Evolutionary conservation across 2,113 vertebrate species (phyloP).

Genomic region (Cnemophilus loriae): DNA sequence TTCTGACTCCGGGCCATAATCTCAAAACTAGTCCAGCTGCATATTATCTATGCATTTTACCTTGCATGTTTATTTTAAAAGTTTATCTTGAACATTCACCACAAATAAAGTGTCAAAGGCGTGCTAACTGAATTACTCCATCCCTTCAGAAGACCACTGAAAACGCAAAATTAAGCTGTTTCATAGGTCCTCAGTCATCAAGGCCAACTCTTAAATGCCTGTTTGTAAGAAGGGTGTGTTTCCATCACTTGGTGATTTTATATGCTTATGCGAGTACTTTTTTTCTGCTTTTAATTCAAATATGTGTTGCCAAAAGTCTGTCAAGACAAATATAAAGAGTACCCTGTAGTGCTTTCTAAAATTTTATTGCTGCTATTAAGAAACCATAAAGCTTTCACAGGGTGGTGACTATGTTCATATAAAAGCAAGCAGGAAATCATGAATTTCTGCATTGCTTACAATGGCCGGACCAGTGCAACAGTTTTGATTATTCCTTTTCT

Average conservation of each 20-base stretch:
- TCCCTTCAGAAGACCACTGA: neutral
- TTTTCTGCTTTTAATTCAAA: neutral
- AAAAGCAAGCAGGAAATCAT: neutral
- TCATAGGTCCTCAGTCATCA: neutral
- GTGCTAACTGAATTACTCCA: neutral
- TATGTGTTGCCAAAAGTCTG: neutral
- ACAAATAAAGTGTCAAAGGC: neutral
- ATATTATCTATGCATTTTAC: neutral
- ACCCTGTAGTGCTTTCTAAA: neutral
- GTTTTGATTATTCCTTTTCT: conserved; percentile 2
- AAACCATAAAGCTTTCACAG: conserved; percentile 12
- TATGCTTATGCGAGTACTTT: neutral
- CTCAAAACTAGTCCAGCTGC: neutral
- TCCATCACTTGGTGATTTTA: neutral
- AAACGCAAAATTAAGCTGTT: neutral
- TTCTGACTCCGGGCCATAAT: neutral
- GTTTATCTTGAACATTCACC: neutral
- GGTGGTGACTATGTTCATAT: neutral
- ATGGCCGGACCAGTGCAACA: neutral
- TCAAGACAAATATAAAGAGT: neutral
- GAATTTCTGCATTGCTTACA: neutral
- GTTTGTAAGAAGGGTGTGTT: neutral
- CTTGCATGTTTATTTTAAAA: neutral
- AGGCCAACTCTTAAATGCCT: neutral
- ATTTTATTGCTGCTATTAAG: conserved; percentile 32